Evolutionary conservation across 64 coral and sea anemone species (phyloP).

Genomic region (Pocillopora damicornis): DNA sequence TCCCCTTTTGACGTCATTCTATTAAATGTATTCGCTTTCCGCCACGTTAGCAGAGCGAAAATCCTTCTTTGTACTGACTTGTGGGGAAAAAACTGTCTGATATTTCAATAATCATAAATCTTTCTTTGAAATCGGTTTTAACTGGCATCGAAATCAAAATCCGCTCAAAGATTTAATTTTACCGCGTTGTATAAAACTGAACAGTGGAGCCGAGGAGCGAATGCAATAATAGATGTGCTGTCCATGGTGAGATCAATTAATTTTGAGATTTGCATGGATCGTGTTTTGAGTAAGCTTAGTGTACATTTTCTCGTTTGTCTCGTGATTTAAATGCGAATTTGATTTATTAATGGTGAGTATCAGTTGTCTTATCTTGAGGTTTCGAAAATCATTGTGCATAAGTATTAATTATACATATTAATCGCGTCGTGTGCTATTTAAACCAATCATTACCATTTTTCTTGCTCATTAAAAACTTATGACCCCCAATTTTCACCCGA

Average conservation of each 20-base stretch:
- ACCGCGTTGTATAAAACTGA: no score
- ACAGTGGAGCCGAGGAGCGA: no score
- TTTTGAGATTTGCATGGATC: not conserved
- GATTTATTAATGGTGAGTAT: not conserved
- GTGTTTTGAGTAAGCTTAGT: not conserved
- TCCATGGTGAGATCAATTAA: not conserved
- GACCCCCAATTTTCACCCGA: not conserved
- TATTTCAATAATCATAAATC: no score
- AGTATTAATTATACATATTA: constrained; percentile 13
- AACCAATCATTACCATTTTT: constrained; percentile 16
- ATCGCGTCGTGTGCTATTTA: not conserved
- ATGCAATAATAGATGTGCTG: no score
- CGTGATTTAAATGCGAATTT: not conserved
- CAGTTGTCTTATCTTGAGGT: not conserved
- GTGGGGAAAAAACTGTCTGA: no score
- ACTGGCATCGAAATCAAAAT: no score
- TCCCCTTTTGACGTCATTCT: no score
- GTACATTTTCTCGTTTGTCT: not conserved
- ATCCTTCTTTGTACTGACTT: no score
- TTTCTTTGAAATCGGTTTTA: no score
- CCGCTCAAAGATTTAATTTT: no score
- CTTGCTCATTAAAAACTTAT: not conserved
- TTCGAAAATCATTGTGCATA: not conserved
- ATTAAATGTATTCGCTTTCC: no score
- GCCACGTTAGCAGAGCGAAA: no score